Evolutionary conservation across 2,888 invertebrate genomes (phyloP).

Genomic region (Molanna angustata): DNA sequence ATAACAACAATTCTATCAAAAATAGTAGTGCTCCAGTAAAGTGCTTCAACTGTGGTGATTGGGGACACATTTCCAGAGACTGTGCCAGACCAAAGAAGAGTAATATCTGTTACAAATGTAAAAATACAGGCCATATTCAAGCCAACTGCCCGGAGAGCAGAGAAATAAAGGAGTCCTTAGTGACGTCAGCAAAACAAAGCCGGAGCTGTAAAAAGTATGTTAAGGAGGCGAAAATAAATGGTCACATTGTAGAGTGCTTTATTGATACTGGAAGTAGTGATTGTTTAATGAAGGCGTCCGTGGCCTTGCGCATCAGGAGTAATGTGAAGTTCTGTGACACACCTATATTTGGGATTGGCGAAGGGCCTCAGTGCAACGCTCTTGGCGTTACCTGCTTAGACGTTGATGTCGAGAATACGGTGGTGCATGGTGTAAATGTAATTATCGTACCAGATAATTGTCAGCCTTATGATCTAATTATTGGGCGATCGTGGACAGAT

Average conservation of each 20-base stretch:
- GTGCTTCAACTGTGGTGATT: not conserved
- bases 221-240: not conserved
- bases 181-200: no score
- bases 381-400: not conserved
- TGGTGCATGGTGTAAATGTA: not conserved
- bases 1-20: no score
- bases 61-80: not conserved
- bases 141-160: slow-evolving; percentile 1
- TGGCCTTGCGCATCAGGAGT: not conserved
- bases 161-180: no score
- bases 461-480: slow-evolving; percentile 1
- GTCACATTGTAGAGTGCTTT: not conserved
- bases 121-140: not conserved
- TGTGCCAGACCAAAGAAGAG: not conserved
- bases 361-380: not conserved
- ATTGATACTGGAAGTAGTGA: slow-evolving; percentile 1
- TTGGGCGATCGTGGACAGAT: not conserved
- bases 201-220: not conserved
- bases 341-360: slow-evolving; percentile 1
- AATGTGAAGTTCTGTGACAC: no score
- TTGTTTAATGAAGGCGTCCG: slow-evolving; percentile 1
- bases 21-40: no score
- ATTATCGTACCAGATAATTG: not conserved
- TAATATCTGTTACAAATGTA: not conserved
- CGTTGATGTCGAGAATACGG: not conserved